Evolutionary conservation across 2,797 vertebrate genomes (phyloP).

Genomic region (Eulemur mongoz): DNA sequence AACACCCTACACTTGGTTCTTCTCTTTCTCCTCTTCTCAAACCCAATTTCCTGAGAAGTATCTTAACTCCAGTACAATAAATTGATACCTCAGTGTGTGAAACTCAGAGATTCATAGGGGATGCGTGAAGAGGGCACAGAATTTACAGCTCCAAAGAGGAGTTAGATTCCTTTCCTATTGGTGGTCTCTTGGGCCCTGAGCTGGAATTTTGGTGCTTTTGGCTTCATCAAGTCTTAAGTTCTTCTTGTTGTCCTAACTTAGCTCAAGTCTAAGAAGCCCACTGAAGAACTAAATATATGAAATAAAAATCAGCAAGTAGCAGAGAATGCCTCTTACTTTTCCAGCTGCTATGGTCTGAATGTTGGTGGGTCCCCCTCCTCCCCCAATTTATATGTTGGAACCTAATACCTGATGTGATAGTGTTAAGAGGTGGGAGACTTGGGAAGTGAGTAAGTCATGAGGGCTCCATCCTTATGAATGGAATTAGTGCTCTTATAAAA

Average conservation of each 20-base stretch:
- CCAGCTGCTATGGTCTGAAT: neutral
- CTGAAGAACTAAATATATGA: neutral
- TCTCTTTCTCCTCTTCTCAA: neutral
- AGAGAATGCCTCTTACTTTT: neutral
- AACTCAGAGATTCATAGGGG: neutral
- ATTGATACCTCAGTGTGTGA: neutral
- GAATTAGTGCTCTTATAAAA: neutral
- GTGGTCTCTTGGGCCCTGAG: neutral
- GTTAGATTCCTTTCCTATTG: neutral
- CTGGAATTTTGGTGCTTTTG: neutral
- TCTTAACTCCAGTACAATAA: neutral
- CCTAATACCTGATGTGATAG: neutral
- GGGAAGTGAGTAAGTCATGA: neutral
- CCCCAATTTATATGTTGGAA: neutral
- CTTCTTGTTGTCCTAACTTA: neutral
- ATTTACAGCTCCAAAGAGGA: neutral
- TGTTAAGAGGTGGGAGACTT: neutral
- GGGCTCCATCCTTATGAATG: neutral
- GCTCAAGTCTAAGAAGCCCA: neutral
- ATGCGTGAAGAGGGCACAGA: neutral
- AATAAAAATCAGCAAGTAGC: slow-evolving; percentile 7
- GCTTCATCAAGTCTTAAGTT: neutral
- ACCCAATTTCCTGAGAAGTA: slow-evolving; percentile 13
- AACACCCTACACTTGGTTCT: neutral
- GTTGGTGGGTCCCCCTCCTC: neutral